A percentile compares a stretch with the other conserved stretches of the same genome.
Evolutionary conservation across 2,113 vertebrate genomes (phyloP).

Genomic region (Trochalopteron elliotii): DNA sequence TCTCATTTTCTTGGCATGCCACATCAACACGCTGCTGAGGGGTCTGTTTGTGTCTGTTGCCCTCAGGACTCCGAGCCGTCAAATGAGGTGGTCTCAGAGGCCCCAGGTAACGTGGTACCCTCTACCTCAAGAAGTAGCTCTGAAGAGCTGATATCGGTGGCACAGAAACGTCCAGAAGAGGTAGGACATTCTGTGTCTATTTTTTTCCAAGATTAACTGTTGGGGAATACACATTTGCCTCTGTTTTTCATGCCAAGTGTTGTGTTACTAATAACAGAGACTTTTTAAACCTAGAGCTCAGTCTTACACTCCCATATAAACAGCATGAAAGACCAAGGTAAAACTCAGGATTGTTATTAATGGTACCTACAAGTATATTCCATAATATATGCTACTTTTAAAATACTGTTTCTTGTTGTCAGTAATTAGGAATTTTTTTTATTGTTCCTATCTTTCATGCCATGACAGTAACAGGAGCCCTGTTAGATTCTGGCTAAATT

Average conservation of each 20-base stretch:
- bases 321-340: not conserved
- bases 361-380: not conserved
- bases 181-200: conserved; percentile 66
- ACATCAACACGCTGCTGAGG: conserved; percentile 50
- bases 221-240: not conserved
- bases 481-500: not conserved
- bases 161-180: conserved; percentile 71
- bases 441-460: not conserved
- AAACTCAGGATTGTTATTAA: not conserved
- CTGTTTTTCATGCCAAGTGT: conserved; percentile 12
- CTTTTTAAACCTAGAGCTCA: not conserved
- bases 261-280: not conserved
- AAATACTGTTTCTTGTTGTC: not conserved
- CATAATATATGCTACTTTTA: not conserved
- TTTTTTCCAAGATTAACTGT: conserved; percentile 19
- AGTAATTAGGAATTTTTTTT: not conserved
- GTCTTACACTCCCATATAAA: not conserved
- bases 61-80: conserved; percentile 68
- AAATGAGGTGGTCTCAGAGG: conserved; percentile 72
- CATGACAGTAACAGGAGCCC: not conserved
- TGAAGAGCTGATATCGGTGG: conserved; percentile 67
- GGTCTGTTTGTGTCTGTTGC: conserved; percentile 70
- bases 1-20: conserved; percentile 21
- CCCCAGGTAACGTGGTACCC: conserved; percentile 63
- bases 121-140: conserved; percentile 72